Base-by-base conservation (phyloP, 1,140 invertebrate genomes). In the Adoxophyes honmai region DNA sequence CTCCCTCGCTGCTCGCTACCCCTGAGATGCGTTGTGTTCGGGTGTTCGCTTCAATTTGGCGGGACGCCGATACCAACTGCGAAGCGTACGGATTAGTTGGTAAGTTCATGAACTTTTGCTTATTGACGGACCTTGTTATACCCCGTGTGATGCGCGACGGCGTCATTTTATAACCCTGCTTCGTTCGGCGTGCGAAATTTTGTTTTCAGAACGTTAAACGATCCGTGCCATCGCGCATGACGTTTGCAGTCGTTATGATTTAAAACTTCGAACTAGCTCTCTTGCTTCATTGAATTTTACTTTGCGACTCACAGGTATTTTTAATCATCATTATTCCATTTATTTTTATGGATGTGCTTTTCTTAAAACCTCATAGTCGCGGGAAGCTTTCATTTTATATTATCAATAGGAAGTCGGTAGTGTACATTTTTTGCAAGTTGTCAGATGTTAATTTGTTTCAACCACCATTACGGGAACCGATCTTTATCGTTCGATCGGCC, bases 21-120 rank as follows among this genome's bases (percentile, higher is more conserved):
- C 64, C 66, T 69, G 74, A 68, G 73, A 68, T 73, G 74, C 74
- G 68, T 75, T 76, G 64, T 77, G 78, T 84, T 76, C 69, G 73
- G 70, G 75, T 75, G 75, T 71, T 77, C 68, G 77, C 64, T 72
- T 60, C 75, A 68, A 78, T 77, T 84, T 86, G 81, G 78, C 81
- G 81, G 78, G 78, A 68, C 56, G 61, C 66, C 62, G 65, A 65
- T 60, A 67, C 59, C 60, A 16, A 61, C 66, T 74, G 73, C 64
- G 66, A 62, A 68, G 63, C 69, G 55, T 36, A 57, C 18, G 42
- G 42, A 48, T 48, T 48, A 48, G 39, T 60, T 42, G 82, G 82
- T 86, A 73, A 83, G 82, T 73, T 60, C 36, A 38, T 52, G 28
- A 59, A 55, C 34, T 48, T 53, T 48, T 28, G 21, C 42, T 44